A percentile compares a stretch with the other conserved stretches of the same genome.
Evolutionary conservation across 2,113 vertebrate species (phyloP).

Genomic region (Bos indicus): DNA sequence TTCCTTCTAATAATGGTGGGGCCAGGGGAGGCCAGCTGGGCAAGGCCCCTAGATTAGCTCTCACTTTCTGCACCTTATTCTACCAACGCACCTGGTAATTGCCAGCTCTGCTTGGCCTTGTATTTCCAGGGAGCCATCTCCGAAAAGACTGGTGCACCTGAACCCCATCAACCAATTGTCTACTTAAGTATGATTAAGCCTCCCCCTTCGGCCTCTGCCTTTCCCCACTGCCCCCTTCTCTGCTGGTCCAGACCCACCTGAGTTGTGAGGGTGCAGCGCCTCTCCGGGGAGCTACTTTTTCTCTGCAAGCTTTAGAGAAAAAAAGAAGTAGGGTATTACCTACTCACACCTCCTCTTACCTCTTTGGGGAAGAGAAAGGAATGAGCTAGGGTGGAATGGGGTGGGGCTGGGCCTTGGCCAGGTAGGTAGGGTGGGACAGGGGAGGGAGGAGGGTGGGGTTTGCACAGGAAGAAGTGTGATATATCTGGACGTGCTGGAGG

Average conservation of each 20-base stretch:
- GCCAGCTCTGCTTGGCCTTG: neutral
- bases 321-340: neutral
- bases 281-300: neutral
- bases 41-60: neutral
- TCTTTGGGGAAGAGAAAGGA: neutral
- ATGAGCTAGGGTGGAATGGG: neutral
- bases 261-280: neutral
- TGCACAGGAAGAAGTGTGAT: neutral
- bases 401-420: neutral
- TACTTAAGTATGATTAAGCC: slow-evolving; percentile 45
- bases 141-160: slow-evolving; percentile 41
- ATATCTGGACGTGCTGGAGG: slow-evolving; percentile 20
- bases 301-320: neutral
- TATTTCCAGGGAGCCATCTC: neutral
- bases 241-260: neutral
- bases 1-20: neutral
- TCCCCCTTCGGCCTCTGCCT: neutral
- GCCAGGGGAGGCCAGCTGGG: neutral
- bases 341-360: neutral
- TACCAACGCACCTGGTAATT: neutral
- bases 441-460: neutral
- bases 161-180: slow-evolving; percentile 34
- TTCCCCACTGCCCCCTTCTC: too few species aligned
- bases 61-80: neutral
- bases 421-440: neutral